Base-by-base conservation (phyloP, 2,113 vertebrate genomes). In the Oryzias melastigma region DNA sequence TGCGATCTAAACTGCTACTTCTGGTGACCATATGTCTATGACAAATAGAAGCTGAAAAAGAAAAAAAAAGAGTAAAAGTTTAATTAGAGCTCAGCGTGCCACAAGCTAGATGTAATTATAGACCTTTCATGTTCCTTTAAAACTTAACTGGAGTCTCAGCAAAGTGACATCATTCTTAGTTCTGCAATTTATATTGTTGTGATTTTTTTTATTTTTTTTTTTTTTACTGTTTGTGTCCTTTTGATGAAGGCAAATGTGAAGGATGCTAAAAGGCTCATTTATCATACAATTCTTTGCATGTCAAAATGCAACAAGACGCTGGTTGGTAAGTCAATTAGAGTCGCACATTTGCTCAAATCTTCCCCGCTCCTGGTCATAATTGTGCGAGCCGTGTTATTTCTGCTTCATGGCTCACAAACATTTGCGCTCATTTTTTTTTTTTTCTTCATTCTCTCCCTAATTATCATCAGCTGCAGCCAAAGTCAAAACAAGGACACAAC, bases 401-500 rank as follows among this genome's bases (percentile, higher is more conserved):
- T 76, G 77, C 82, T 74, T 72, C 75, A 68, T 40, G 46, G 84
- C 75, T 71, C 55, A 61, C 54, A 24, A 58, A 60, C 45, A 58
- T 49, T 35, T 35, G 35, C 3, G 35, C 54, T 50, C 50, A 58
- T 18, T 45, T 35, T 41, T 5, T 27, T 3, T 27, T 27, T 27
- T 27, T 6, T 7, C 29, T 41, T 4, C 7, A 64, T 53, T 22
- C 4, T 4, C n/a, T 27, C 4, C 3, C 15, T 18, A 14, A 62
- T 47, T 18, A 53, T 67, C 76, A 81, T 81, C 62, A 77, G 16
- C 40, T 18, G 7, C 47, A 49, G 59, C 8, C 60, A 77, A 83
- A 81, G 84, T 77, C 75, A 79, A 47, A 77, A 49, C 59, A 77
- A 77, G 75, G 71, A 79, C 64, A 53, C 52, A 13, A 61, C 52